Evolutionary conservation across 2,797 vertebrate species (phyloP), one percentile per base, ranked within the genome.

Genomic region (Notamacropus eugenii): DNA sequence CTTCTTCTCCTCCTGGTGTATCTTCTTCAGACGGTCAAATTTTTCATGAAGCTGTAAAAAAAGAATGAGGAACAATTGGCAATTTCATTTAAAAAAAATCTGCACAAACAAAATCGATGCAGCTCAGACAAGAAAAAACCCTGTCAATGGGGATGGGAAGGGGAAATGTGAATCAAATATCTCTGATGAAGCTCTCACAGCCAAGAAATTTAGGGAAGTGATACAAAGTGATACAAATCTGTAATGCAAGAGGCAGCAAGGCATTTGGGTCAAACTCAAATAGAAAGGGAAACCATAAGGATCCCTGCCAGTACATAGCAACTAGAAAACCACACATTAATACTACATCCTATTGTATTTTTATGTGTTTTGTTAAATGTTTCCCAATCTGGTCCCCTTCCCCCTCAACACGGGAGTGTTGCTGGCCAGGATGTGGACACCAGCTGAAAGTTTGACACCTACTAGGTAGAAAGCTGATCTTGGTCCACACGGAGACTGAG

Each of bases 1-100:
- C 99, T 99, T 99, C 97, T 99, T 99, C 98, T 99, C 99, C 0
- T 99, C 99, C 98, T 99, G 99, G 98, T 99, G 99, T 92, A 99
- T 99, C 97, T 99, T 99, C 99, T 99, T 99, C 98, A 99, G 98
- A 91, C 99, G 99, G 97, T 99, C 99, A 98, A 99, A 99, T 98
- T 99, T 99, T 98, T 99, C 99, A 0, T 99, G 99, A 95, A 99
- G 98, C 99, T 99, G 92, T 4, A 57, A 94, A 3, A 40, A 94
- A 97, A 97, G 58, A 34, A 96, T n/a, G 98, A 58, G 96, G 28
- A 90, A 96, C 40, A 46, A 82, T 11, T 50, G 24, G 74, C 22
- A 87, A 87, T 87, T 87, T 82, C 19, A 27, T 87, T 82, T 67
- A 14, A 19, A 40, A 74, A 74, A 87, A 87, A 46, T 46, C 22